A percentile compares a stretch with the other conserved stretches of the same genome.
Evolutionary conservation across 2,113 vertebrate species (phyloP).

Genomic region (Dinomys branickii): DNA sequence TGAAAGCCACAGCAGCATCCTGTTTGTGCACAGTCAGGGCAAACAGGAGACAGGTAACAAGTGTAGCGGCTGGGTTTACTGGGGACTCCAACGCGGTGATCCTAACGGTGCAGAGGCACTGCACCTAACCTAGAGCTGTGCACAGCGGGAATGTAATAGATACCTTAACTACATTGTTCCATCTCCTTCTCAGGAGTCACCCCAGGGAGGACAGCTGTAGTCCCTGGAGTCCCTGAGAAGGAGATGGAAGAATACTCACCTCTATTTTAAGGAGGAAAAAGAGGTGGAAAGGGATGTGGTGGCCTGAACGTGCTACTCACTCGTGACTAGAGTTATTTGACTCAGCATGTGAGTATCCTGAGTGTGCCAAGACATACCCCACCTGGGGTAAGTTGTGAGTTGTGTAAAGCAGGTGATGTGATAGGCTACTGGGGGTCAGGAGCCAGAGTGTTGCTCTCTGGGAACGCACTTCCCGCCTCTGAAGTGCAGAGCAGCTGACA

Average conservation of each 20-base stretch:
- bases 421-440: rapidly evolving
- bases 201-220: too few relatives aligned
- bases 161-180: rapidly evolving
- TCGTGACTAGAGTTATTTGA: not conserved
- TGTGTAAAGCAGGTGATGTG: not conserved
- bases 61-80: rapidly evolving
- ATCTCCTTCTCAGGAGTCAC: too few relatives aligned
- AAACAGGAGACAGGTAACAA: not conserved
- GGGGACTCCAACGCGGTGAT: rapidly evolving
- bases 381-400: rapidly evolving
- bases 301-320: too few relatives aligned
- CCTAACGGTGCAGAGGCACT: rapidly evolving
- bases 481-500: too few relatives aligned
- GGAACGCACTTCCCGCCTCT: not conserved
- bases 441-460: not conserved
- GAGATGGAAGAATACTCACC: too few relatives aligned
- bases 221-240: too few relatives aligned
- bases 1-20: rapidly evolving
- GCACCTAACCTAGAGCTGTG: not conserved
- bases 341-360: rapidly evolving
- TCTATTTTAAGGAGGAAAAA: not conserved
- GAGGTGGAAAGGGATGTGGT: not conserved
- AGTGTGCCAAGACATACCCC: not conserved
- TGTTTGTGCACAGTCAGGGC: rapidly evolving
- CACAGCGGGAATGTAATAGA: rapidly evolving